These are phyloP conservation scores for Aulostomus chinensis DNA, from an alignment of 2,797 vertebrate species.

Conservation along the genomic window DNA sequence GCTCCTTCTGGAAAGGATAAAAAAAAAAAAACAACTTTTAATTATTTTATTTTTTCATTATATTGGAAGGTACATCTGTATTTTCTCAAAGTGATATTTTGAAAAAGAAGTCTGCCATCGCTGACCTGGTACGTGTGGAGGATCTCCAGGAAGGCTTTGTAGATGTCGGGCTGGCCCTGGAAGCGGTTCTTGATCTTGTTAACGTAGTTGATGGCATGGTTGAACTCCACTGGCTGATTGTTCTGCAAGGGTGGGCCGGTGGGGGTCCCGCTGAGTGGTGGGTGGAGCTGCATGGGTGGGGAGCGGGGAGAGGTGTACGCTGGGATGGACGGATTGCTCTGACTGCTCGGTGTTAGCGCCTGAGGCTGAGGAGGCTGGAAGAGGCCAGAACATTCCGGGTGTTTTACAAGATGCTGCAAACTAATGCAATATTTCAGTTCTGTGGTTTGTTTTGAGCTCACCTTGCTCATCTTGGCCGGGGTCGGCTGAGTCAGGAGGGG, in stretches of 20 bases:
- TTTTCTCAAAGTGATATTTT: too few species aligned
- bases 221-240: slow-evolving; percentile 99
- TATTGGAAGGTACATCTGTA: neutral
- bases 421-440: neutral
- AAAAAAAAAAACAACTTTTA: too few species aligned
- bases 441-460: slow-evolving; percentile 37
- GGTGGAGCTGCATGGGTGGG: slow-evolving; percentile 91
- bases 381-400: neutral
- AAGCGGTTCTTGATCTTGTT: slow-evolving; percentile 99
- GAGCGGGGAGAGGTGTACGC: slow-evolving; percentile 92
- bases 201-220: slow-evolving; percentile 99
- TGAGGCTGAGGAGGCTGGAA: slow-evolving; percentile 89
- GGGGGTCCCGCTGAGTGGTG: slow-evolving; percentile 90
- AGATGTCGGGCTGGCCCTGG: slow-evolving; percentile 98
- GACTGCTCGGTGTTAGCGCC: slow-evolving; percentile 88
- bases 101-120: too few species aligned
- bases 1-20: slow-evolving; percentile 86
- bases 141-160: slow-evolving; percentile 98
- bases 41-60: too few species aligned
- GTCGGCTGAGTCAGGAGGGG: slow-evolving; percentile 88
- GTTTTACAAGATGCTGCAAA: neutral
- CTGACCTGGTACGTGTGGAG: slow-evolving; percentile 96
- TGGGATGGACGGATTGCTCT: slow-evolving; percentile 92
- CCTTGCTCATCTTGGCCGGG: slow-evolving; percentile 95
- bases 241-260: slow-evolving; percentile 92